These are phyloP conservation scores for Dissostichus mawsoni DNA, from an alignment of 2,113 vertebrate genomes.

Conservation along the genomic window DNA sequence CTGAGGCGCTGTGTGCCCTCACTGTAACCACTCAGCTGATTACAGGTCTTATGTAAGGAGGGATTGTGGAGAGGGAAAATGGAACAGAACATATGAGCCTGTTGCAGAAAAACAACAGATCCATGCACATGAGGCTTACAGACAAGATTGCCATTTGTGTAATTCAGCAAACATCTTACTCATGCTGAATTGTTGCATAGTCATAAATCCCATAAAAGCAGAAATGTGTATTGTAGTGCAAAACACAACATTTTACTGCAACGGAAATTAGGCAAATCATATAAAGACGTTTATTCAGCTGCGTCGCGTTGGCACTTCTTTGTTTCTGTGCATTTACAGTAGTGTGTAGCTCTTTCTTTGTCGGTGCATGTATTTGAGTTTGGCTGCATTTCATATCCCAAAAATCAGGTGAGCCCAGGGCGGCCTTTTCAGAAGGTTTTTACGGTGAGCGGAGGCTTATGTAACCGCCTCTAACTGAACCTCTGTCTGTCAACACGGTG, in stretches of 20 bases:
- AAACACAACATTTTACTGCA: neutral
- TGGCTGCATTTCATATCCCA: slow-evolving; percentile 6
- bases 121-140: slow-evolving; percentile 14
- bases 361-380: slow-evolving; percentile 9
- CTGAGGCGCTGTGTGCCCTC: slow-evolving; percentile 69
- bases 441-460: slow-evolving; percentile 48
- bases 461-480: slow-evolving; percentile 34
- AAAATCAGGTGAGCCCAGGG: slow-evolving; percentile 68
- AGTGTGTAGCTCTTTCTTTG: neutral
- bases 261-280: neutral
- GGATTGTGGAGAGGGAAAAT: slow-evolving; percentile 79
- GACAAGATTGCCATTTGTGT: slow-evolving; percentile 39
- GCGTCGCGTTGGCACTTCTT: slow-evolving; percentile 8
- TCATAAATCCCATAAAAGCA: slow-evolving; percentile 1
- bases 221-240: neutral
- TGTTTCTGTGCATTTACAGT: slow-evolving; percentile 3
- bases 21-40: slow-evolving; percentile 84
- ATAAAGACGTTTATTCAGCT: neutral
- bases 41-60: slow-evolving; percentile 83
- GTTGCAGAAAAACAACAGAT: slow-evolving; percentile 63
- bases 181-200: neutral
- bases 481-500: slow-evolving; percentile 1
- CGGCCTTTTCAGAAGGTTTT: slow-evolving; percentile 67
- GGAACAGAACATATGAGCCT: slow-evolving; percentile 78
- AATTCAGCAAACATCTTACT: slow-evolving; percentile 5